Conservation (phyloP, 2,797 vertebrate genomes). For the Cossypha heuglini region DNA sequence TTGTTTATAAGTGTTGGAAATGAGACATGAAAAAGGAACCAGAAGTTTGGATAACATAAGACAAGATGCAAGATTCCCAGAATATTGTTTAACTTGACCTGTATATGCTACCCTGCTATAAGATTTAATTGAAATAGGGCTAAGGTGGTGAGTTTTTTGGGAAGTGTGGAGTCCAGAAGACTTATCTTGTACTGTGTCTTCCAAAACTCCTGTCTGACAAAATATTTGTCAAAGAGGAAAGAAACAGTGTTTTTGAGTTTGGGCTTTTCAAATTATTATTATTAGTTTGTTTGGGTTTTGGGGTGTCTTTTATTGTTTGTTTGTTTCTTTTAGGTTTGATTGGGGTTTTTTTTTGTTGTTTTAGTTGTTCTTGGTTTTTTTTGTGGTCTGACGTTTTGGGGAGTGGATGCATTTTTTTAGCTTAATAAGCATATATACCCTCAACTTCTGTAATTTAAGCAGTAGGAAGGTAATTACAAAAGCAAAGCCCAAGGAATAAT, state of each 20-base stretch:
- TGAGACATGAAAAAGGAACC: neutral
- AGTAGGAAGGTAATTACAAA: neutral
- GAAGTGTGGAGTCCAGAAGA: neutral
- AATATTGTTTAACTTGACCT: neutral
- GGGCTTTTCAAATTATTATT: neutral
- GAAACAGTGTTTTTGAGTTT: fast-evolving
- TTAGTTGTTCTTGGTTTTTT: neutral
- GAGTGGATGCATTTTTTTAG: neutral
- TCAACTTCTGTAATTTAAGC: neutral
- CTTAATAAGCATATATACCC: neutral
- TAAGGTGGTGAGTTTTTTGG: neutral
- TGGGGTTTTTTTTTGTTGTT: neutral
- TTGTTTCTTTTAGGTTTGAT: too few species aligned
- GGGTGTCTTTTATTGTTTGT: too few species aligned
- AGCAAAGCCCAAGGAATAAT: neutral
- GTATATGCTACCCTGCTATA: neutral
- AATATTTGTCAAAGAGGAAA: neutral
- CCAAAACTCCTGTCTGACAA: neutral
- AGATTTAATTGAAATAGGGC: neutral
- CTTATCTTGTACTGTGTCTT: neutral
- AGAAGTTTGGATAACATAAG: neutral
- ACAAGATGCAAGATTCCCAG: neutral
- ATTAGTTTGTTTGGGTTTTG: neutral
- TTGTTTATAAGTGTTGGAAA: neutral
- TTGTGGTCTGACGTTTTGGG: fast-evolving